Conservation (phyloP, 2,797 vertebrate species). For the Apogon talboti region DNA sequence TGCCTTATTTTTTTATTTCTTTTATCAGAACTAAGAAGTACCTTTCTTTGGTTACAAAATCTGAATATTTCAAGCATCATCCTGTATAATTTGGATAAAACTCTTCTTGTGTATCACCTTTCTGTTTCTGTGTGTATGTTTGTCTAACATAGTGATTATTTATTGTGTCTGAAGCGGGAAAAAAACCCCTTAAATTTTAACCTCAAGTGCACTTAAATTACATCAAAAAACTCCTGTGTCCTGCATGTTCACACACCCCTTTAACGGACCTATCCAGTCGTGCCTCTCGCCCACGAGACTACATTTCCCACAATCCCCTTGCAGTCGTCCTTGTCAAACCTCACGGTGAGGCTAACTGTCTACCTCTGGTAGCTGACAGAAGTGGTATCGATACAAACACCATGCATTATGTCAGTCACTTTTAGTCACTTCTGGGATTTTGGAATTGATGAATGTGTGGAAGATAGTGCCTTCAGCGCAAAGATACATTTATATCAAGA, state of each 20-base stretch:
- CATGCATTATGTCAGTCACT: slow-evolving; percentile 47
- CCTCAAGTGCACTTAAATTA: background rate
- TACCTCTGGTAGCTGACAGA: slow-evolving; percentile 50
- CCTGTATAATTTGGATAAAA: slow-evolving; percentile 22
- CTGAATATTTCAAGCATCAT: background rate
- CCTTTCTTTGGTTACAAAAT: background rate
- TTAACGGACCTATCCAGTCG: slow-evolving; percentile 74
- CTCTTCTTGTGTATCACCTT: background rate
- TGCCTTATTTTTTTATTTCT: slow-evolving; percentile 11
- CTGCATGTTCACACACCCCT: slow-evolving; percentile 73
- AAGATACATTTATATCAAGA: slow-evolving; percentile 3
- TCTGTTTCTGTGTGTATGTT: background rate
- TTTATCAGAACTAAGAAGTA: background rate
- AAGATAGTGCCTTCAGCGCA: slow-evolving; percentile 7
- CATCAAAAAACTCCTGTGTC: background rate
- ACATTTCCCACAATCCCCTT: slow-evolving; percentile 79
- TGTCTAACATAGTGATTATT: background rate
- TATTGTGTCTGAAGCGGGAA: background rate
- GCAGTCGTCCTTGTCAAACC: slow-evolving; percentile 68
- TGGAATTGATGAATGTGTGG: background rate
- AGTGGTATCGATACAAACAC: slow-evolving; percentile 40
- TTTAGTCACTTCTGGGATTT: slow-evolving; percentile 45
- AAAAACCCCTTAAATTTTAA: too few relatives aligned
- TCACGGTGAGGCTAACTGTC: slow-evolving; percentile 31
- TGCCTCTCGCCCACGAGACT: slow-evolving; percentile 48